Evolutionary conservation across 2,113 vertebrate genomes (phyloP).

Genomic region (Poicephalus gulielmi): DNA sequence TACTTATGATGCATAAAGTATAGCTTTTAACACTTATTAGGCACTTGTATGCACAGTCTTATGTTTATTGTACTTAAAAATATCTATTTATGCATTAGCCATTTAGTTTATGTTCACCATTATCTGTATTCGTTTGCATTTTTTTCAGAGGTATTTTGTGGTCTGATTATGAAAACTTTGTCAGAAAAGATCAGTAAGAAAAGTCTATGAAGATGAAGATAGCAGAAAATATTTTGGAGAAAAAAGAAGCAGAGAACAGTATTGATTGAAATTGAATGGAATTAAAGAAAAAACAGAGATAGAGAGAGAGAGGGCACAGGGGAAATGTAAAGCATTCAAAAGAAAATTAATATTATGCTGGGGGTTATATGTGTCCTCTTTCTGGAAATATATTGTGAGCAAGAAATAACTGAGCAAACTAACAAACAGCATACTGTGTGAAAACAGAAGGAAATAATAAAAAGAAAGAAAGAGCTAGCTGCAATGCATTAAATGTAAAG

Average conservation of each 20-base stretch:
- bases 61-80: neutral
- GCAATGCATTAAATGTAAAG: neutral
- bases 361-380: neutral
- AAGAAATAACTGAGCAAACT: neutral
- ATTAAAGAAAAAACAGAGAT: neutral
- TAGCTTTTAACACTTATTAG: neutral
- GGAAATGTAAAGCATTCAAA: neutral
- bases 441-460: neutral
- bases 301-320: neutral
- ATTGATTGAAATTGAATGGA: neutral
- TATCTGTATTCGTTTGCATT: neutral
- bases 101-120: neutral
- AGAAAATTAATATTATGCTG: conserved; percentile 8
- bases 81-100: neutral
- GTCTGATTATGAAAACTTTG: neutral
- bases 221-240: neutral
- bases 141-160: neutral
- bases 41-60: neutral
- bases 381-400: neutral
- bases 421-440: neutral
- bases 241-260: neutral
- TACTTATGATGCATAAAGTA: neutral
- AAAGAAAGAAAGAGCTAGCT: neutral
- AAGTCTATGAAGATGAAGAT: neutral
- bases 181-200: neutral